Base-by-base conservation (phyloP, 1,140 invertebrate genomes). In the Drosophila eugracilis region DNA sequence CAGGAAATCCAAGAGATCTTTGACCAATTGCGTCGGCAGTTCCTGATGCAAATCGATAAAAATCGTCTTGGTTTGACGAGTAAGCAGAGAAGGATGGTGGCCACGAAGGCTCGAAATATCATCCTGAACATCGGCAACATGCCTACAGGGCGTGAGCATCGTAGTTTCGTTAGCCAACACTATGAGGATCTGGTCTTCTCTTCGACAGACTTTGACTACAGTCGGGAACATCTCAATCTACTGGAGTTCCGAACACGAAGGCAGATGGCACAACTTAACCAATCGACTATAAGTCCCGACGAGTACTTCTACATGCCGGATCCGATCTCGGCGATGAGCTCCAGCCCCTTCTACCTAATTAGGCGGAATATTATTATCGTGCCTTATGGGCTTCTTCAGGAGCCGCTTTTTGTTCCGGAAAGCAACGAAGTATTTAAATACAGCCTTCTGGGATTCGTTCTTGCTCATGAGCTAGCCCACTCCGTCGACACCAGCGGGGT, bases 111-210 rank as follows among this genome's bases (percentile, higher is more conserved):
- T 3, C 28, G 24, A 3, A 24, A 48, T 1, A 70, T 90, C 50
- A 26, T 32, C 1, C 15, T 91, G 0, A 91, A 89, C n/a, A 60
- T 91, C 9, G 89, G 89, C 1, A 91, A 91, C 26, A 26, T 91
- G 39, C 89, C 89, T 0, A 45, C 41, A 1, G 5, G 15, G 3
- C n/a, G 19, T 0, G 45, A 84, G 5, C 76, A 49, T 5, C 17
- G 22, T 0, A 15, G 15, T 2, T 85, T 72, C 12, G 74, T 75
- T 1, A 14, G n/a, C 1, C 22, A 22, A 1, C 73, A 66, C 21
- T 91, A 91, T 22, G 14, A 28, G 0, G 34, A 65, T 5, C n/a
- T 91, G 15, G 14, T 55, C 0, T 15, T 88, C 4, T n/a, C 48
- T 1, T 22, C 41, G 0, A 14, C 19, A 1, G 19, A 48, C 10